Evolutionary conservation across 2,113 vertebrate species (phyloP).

Genomic region (Calonectris borealis): DNA sequence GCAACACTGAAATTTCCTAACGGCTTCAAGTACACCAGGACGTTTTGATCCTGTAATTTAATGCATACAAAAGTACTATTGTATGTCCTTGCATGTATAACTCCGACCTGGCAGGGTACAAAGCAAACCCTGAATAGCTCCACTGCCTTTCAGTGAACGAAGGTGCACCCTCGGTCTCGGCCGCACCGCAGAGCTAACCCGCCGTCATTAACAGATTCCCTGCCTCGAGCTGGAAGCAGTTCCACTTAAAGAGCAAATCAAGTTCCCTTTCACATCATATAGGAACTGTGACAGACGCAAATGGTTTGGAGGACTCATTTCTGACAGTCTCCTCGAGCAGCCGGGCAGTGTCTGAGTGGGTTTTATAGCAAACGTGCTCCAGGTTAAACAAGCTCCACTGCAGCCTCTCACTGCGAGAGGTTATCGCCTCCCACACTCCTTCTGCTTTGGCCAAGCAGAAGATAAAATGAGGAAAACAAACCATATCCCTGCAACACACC

Average conservation of each 20-base stretch:
- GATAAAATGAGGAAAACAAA: background rate
- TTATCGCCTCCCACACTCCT: background rate
- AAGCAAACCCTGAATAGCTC: background rate
- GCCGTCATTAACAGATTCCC: background rate
- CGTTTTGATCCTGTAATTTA: background rate
- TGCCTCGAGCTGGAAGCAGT: background rate
- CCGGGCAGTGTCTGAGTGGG: background rate
- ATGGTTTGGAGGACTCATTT: background rate
- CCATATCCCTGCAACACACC: background rate
- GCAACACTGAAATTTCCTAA: background rate
- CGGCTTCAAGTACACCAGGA: background rate
- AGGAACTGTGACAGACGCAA: background rate
- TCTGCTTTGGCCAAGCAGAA: background rate
- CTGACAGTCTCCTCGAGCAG: background rate
- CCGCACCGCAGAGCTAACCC: background rate
- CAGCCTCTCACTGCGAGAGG: background rate
- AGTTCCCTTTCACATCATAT: background rate
- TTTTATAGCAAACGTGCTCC: background rate
- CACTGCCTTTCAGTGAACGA: background rate
- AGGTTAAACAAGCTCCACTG: conserved; percentile 22
- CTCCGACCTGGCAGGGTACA: background rate
- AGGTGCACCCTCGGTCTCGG: background rate
- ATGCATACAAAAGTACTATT: background rate
- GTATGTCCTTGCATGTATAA: background rate
- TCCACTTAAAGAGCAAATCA: background rate